Conservation (phyloP, 2,113 vertebrate genomes). For the Anarrhichthys ocellatus region DNA sequence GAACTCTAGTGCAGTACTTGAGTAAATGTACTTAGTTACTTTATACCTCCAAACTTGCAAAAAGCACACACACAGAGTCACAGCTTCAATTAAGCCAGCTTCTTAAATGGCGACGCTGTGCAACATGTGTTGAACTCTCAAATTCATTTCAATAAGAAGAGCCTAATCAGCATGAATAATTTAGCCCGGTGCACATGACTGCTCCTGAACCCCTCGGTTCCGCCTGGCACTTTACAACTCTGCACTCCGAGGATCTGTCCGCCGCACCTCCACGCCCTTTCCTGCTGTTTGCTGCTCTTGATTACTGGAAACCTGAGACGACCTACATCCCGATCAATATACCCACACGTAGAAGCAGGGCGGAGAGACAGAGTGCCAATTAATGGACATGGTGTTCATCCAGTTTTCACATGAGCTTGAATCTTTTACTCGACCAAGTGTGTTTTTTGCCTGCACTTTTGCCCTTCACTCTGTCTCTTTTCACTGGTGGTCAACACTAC, state of each 20-base stretch:
- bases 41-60: not conserved
- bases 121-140: conserved; percentile 82
- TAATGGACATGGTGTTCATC: conserved; percentile 25
- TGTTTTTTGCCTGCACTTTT: conserved; percentile 21
- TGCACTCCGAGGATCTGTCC: conserved; percentile 42
- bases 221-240: conserved; percentile 25
- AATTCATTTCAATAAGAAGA: conserved; percentile 86
- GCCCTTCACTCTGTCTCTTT: conserved; percentile 39
- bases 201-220: conserved; percentile 39
- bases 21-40: conserved; percentile 2
- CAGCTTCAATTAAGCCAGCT: conserved; percentile 76
- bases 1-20: not conserved
- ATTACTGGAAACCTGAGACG: conserved; percentile 69
- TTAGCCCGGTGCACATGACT: conserved; percentile 70
- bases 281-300: conserved; percentile 30
- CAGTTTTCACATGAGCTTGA: conserved; percentile 5
- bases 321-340: conserved; percentile 39
- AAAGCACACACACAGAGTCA: conserved; percentile 12
- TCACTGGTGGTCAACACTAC: conserved; percentile 37
- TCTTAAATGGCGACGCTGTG: conserved; percentile 77
- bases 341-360: not conserved
- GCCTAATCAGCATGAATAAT: conserved; percentile 89
- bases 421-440: not conserved
- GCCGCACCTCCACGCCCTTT: conserved; percentile 28
- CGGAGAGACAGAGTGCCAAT: conserved; percentile 21